Base-by-base conservation (phyloP, 2,797 vertebrate species). In the Halcyon chelicuti region DNA sequence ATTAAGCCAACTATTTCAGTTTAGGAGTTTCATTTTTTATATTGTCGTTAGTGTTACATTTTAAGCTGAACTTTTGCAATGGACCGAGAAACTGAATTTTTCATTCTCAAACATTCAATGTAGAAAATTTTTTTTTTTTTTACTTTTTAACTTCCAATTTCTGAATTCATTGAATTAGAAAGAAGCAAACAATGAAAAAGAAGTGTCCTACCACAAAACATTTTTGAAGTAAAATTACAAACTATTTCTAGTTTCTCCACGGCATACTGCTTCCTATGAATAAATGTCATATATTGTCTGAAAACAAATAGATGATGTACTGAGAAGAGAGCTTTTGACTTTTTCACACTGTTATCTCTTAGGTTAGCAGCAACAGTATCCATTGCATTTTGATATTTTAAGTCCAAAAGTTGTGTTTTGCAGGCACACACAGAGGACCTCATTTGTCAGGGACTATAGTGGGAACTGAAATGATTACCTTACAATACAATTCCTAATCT, bases 401-500 rank as follows among this genome's bases (percentile, higher is more conserved):
- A 85, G 35, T 68, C 31, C 54, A 77, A 77, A 92, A 70, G 37
- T 54, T 96, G 35, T 83, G 22, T 39, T 88, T 74, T 73, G 39
- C 37, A 88, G 66, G 17, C 22, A 58, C 23, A 25, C 4, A 10
- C 4, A 57, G 42, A 17, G 19, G n/a, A 26, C 15, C 33, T 28
- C n/a, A 80, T 90, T 80, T 65, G 91, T 88, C 54, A 55, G 54
- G 49, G 83, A 62, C 86, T 90, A 21, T 55, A 84, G 72, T 37
- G 51, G 39, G 65, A 90, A 58, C 58, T 71, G 14, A 83, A 94
- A 68, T 58, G 0, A 75, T 73, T 86, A 51, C 16, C 31, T 86
- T 86, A 46, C 51, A 75, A 8, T 72, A 83, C 73, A 71, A 51
- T 83, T 74, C 52, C 23, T 90, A 72, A 81, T 94, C 90, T 90